Evolutionary conservation across 2,113 vertebrate genomes (phyloP).

Genomic region (Chaetodon auriga): DNA sequence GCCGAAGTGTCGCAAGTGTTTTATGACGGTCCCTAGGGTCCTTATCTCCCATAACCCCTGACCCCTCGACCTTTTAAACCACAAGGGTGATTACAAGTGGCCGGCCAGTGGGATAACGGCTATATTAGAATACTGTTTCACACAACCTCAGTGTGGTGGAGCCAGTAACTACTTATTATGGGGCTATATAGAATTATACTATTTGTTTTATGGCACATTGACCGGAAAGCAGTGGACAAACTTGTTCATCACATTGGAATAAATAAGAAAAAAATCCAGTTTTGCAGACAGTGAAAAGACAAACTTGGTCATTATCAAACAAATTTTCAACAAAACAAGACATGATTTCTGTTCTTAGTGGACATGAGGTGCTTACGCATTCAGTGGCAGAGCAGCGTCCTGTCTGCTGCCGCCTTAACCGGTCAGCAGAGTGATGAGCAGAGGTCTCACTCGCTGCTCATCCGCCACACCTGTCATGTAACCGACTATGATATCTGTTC

Average conservation of each 20-base stretch:
- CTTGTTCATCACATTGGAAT: not conserved
- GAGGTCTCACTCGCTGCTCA: constrained; percentile 59
- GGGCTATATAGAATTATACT: not conserved
- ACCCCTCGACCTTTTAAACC: constrained; percentile 79
- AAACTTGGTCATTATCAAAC: not conserved
- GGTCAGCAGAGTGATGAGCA: constrained; percentile 65
- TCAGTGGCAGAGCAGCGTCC: not conserved
- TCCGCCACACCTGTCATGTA: constrained; percentile 73
- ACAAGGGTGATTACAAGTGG: constrained; percentile 77
- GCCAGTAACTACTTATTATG: not conserved
- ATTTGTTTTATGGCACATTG: not conserved
- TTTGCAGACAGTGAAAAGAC: not conserved
- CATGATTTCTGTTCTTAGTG: not conserved
- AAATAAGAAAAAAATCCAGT: not conserved
- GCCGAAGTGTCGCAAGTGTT: constrained; percentile 77
- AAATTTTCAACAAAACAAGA: not conserved
- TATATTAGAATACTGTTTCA: constrained; percentile 34
- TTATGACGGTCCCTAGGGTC: constrained; percentile 74
- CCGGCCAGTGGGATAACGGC: constrained; percentile 51
- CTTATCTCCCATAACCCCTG: constrained; percentile 79
- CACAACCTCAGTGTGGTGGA: constrained; percentile 20
- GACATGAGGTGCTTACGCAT: not conserved
- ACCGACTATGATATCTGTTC: constrained; percentile 59
- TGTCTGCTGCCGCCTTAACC: constrained; percentile 21
- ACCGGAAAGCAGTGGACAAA: not conserved